Evolutionary conservation across 2,797 vertebrate species (phyloP).

Genomic region (Aulostomus chinensis): DNA sequence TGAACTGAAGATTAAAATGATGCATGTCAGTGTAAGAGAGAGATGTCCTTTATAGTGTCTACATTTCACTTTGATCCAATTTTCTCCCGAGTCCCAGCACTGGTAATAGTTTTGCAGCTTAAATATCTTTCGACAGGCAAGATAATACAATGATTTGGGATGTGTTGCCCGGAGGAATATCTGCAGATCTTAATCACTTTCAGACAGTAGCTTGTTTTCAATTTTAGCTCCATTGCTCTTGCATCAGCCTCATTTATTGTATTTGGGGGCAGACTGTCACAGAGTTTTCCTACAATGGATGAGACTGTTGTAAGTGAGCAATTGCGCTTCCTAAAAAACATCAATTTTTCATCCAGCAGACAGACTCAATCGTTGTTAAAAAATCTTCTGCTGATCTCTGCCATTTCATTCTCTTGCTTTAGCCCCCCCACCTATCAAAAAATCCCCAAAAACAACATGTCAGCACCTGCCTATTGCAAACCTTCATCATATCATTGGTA

Average conservation of each 20-base stretch:
- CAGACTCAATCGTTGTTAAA: slow-evolving; percentile 38
- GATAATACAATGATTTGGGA: slow-evolving; percentile 30
- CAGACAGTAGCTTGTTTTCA: slow-evolving; percentile 42
- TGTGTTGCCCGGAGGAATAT: slow-evolving; percentile 37
- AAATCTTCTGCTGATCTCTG: slow-evolving; percentile 23
- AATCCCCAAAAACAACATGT: slow-evolving; percentile 22
- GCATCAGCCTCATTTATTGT: slow-evolving; percentile 39
- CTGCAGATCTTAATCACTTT: slow-evolving; percentile 49
- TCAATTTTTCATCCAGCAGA: slow-evolving; percentile 42
- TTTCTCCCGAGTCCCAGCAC: not conserved
- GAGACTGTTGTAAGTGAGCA: slow-evolving; percentile 4
- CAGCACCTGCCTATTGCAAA: slow-evolving; percentile 62
- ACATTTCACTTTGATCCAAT: slow-evolving; percentile 26
- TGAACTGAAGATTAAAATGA: slow-evolving; percentile 6
- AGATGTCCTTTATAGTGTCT: slow-evolving; percentile 1
- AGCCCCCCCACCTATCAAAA: not conserved
- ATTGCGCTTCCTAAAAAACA: slow-evolving; percentile 14
- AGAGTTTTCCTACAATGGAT: slow-evolving; percentile 31
- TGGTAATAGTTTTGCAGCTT: slow-evolving; percentile 15
- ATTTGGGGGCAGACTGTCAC: slow-evolving; percentile 25
- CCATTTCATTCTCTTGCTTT: slow-evolving; percentile 16
- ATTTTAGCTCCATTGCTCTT: slow-evolving; percentile 30
- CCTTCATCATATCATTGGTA: slow-evolving; percentile 62
- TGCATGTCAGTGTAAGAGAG: slow-evolving; percentile 4
- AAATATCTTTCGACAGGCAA: slow-evolving; percentile 38